Evolutionary conservation across 1,140 invertebrate species (phyloP), one percentile per base, ranked within the genome.

Genomic region (Hetaerina americana): DNA sequence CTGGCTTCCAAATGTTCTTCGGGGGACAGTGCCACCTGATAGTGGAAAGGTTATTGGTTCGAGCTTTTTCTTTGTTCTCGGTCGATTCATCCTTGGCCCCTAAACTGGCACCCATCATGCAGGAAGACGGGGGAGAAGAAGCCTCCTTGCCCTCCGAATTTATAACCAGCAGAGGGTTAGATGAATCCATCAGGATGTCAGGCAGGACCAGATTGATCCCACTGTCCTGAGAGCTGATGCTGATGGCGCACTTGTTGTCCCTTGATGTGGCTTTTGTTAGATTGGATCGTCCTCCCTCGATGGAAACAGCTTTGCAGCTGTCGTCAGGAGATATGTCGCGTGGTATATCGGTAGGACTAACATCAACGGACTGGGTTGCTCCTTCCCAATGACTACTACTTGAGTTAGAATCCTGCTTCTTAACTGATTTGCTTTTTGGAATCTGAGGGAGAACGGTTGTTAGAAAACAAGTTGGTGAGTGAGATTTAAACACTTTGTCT

Each of bases 1-100:
- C 87, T 27, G 89, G 88, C 76, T 91, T 92, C 87, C 93, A 93
- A 18, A 96, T 87, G 66, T 84, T 84, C 76, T 92, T 93, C 0
- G 92, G 88, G 8, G 91, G 89, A 75, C 88, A 88, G 74, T 90
- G 87, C 92, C 92, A 95, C 76, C 79, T 77, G 5, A 72, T 71
- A 28, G 68, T 27, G 10, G 26, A 5, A 22, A 27, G 15, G 0
- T 69, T 24, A 27, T 69, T 27, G 5, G 12, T 27, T 27, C 29
- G n/a, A 22, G 27, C 26, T 24, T 27, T 27, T 26, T 5, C 8
- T 69, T 69, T 69, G 5, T 28, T 22, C 5, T 15, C 8, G 5
- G 26, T 26, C 5, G 5, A 28, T n/a, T 69, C n/a, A 69, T 57
- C 22, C 22, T 12, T 2, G 22, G 40, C 15, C 10, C 40, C 15